Evolutionary conservation across 2,888 invertebrate species (phyloP), one percentile per base, ranked within the genome.

Genomic region (Eupeodes latifasciatus): DNA sequence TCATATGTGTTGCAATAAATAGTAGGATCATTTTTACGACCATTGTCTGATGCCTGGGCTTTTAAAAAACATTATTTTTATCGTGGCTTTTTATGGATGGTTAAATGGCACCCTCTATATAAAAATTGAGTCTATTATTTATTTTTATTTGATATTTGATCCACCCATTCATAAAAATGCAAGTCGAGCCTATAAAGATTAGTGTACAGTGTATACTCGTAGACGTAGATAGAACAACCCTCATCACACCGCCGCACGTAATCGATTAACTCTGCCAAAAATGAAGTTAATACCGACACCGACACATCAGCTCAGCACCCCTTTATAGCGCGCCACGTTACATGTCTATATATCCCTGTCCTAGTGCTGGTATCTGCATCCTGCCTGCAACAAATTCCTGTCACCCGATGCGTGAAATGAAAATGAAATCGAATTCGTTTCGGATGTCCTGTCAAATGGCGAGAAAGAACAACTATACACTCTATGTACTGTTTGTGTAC

Each of bases 371-470:
- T 71, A 66, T 78, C 81, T 85, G 83, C 76, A 79, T 71, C 72
- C 77, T 77, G 84, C 76, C 77, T 77, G 84, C 76, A 84, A 59
- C 64, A 51, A 71, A 82, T 77, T 62, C 75, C 74, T 78, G 88
- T 74, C 85, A 88, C 88, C 85, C 85, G 88, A 88, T 85, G 81
- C 88, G 88, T 88, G 88, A 88, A 88, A 88, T 88, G 88, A 85
- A 88, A 88, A 81, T 78, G 81, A 85, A 88, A 88, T 88, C 81
- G 85, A 84, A 85, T 88, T 88, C 85, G 88, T 61, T 81, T 69
- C 88, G 88, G 88, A 88, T 64, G 75, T 85, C 67, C 81, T 81
- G 81, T 69, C 75, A 88, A 88, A 85, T 81, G 81, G 72, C 76
- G 59, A 74, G 84, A 61, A 87, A 86, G 59, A 57, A 62, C 75